These are phyloP conservation scores for Rhopilema esculentum DNA, from an alignment of 30 jellyfish, hydroid and myxozoan species.

Conservation along the genomic window DNA sequence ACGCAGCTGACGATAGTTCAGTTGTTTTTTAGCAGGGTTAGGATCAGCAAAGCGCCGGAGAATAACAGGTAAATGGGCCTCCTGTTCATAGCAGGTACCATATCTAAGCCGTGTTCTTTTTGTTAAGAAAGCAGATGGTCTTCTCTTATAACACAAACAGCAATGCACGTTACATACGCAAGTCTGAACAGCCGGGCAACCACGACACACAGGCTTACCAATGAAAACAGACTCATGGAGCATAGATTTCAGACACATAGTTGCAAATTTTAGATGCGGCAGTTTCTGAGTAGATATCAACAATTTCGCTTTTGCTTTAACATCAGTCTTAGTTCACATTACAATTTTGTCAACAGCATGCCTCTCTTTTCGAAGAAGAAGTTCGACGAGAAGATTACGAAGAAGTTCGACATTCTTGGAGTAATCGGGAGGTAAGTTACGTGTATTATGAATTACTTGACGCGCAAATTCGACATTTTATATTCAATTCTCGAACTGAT, in stretches of 20 bases:
- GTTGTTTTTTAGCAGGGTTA: neutral
- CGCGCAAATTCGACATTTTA: neutral
- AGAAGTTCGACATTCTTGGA: slow-evolving; percentile 75
- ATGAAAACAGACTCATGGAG: neutral
- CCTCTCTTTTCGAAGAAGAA: slow-evolving; percentile 92
- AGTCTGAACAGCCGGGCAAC: neutral
- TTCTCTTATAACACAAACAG: neutral
- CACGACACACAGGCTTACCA: neutral
- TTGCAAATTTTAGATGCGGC: neutral
- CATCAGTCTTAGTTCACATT: neutral
- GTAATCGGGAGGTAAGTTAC: slow-evolving; percentile 81
- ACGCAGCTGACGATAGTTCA: neutral
- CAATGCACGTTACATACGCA: neutral
- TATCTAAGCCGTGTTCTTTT: neutral
- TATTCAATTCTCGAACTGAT: neutral
- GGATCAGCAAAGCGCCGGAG: neutral
- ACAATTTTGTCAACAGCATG: slow-evolving; percentile 53
- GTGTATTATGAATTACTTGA: neutral
- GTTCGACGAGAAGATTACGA: slow-evolving; percentile 86
- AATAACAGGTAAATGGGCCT: neutral
- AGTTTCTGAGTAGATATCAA: neutral
- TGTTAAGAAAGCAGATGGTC: slow-evolving; percentile 31
- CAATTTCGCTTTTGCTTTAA: neutral
- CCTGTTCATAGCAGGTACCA: neutral
- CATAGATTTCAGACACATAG: neutral